Base-by-base conservation (phyloP, 2,888 invertebrate species). In the Lycophotia porphyrea region DNA sequence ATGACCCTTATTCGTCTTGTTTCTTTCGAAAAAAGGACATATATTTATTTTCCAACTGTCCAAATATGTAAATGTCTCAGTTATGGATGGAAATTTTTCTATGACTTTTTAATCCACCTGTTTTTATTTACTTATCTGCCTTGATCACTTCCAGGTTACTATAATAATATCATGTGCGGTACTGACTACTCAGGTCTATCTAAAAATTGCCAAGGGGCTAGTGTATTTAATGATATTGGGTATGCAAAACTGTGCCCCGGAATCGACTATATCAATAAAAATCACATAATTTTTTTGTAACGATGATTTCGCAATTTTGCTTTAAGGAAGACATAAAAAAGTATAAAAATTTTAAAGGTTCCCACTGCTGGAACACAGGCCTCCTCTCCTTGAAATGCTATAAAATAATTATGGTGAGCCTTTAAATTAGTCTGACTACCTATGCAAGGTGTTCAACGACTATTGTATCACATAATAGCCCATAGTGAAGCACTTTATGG, bases 401-500 rank as follows among this genome's bases (percentile, higher is more conserved):
- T 24, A 18, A 47, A 24, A 72, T 18, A 47, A 58, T 60, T 24
- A 47, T 31, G 18, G 15, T 52, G 44, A 74, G 21, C 24, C 4
- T 55, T 55, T 67, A 63, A 76, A 69, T 31, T 68, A 64, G n/a
- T 44, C n/a, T 31, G 7, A 36, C 13, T 67, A 58, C 42, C 0
- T 47, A 27, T 47, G 31, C 42, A 27, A 69, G 65, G 44, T 67
- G 27, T 69, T 44, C 36, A 60, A 64, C 44, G 52, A 55, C 77
- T 74, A 67, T 76, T 65, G n/a, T 42, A 31, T 60, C 15, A 52
- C 83, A 34, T 78, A 78, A 71, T 78, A 83, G 84, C 42, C 84
- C 34, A 73, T 84, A 84, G 84, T 78, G 39, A 60, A 34, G 49
- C 21, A 68, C 34, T 78, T 84, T 78, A 84, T 82, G 74, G 60